Evolutionary conservation across 2,888 invertebrate genomes (phyloP).

Genomic region (Drosophila lutescens): DNA sequence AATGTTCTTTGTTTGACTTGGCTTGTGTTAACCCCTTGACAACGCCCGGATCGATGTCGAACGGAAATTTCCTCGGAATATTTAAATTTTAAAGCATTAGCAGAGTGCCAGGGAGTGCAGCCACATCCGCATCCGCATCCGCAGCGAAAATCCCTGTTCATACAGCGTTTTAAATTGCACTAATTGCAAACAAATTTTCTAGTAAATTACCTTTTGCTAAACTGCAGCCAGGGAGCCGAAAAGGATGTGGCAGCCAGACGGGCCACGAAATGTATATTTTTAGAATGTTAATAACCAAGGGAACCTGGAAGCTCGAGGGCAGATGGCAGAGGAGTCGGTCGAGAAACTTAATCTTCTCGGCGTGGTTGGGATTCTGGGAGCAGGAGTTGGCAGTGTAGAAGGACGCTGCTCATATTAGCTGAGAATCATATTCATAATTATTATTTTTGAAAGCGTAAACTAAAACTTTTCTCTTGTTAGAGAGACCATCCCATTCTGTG

Average conservation of each 20-base stretch:
- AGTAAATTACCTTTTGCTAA: constrained; percentile 75
- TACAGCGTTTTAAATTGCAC: constrained; percentile 67
- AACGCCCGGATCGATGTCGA: constrained; percentile 37
- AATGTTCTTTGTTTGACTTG: constrained; percentile 70
- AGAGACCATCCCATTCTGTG: constrained; percentile 6
- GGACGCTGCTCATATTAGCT: constrained; percentile 43
- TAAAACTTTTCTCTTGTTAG: constrained; percentile 57
- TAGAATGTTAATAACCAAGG: constrained; percentile 66
- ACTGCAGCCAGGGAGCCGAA: constrained; percentile 29
- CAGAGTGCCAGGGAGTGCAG: neutral
- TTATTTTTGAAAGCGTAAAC: constrained; percentile 69
- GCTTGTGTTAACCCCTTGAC: constrained; percentile 56
- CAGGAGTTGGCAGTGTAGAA: constrained; percentile 10
- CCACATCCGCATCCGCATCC: neutral
- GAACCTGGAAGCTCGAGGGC: constrained; percentile 28
- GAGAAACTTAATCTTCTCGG: constrained; percentile 25
- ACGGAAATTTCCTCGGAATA: constrained; percentile 13
- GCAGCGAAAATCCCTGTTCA: constrained; percentile 33
- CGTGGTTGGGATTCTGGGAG: constrained; percentile 2
- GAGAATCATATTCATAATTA: constrained; percentile 73
- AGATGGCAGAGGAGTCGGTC: neutral
- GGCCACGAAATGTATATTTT: constrained; percentile 63
- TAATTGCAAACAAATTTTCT: constrained; percentile 82
- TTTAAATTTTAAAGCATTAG: constrained; percentile 19
- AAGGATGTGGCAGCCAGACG: constrained; percentile 30